Conservation (phyloP, 2,797 vertebrate species). For the Coregonus sp. region DNA sequence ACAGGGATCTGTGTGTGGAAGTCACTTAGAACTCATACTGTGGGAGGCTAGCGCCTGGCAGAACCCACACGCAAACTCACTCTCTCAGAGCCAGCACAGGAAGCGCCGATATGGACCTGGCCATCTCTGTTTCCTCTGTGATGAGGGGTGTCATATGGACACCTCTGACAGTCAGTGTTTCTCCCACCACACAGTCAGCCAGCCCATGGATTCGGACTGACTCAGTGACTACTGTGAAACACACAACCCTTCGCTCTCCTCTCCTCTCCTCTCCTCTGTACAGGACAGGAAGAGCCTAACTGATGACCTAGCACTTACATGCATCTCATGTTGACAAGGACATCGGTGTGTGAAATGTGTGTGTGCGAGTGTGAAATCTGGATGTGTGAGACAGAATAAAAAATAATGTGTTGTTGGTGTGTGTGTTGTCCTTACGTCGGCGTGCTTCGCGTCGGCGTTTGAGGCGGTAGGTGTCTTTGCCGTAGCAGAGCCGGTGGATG, state of each 20-base stretch:
- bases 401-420: neutral
- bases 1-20: neutral
- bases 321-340: neutral
- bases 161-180: neutral
- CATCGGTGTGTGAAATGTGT: neutral
- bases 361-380: neutral
- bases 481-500: slow-evolving; percentile 88
- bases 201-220: slow-evolving; percentile 35
- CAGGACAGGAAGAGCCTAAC: neutral
- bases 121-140: slow-evolving; percentile 19
- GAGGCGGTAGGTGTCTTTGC: slow-evolving; percentile 94
- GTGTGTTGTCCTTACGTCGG: slow-evolving; percentile 79
- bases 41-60: slow-evolving; percentile 24
- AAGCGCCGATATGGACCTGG: slow-evolving; percentile 57
- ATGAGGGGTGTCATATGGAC: neutral
- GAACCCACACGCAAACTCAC: neutral
- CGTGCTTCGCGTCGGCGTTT: slow-evolving; percentile 74
- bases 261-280: neutral
- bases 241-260: neutral
- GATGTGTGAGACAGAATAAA: too few relatives aligned
- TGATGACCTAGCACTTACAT: slow-evolving; percentile 15
- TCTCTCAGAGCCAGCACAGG: slow-evolving; percentile 20
- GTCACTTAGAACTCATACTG: neutral
- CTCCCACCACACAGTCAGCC: slow-evolving; percentile 12
- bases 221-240: slow-evolving; percentile 10